These are phyloP conservation scores for Drosophila meridiana DNA, from an alignment of 2,888 invertebrate genomes.

Conservation along the genomic window DNA sequence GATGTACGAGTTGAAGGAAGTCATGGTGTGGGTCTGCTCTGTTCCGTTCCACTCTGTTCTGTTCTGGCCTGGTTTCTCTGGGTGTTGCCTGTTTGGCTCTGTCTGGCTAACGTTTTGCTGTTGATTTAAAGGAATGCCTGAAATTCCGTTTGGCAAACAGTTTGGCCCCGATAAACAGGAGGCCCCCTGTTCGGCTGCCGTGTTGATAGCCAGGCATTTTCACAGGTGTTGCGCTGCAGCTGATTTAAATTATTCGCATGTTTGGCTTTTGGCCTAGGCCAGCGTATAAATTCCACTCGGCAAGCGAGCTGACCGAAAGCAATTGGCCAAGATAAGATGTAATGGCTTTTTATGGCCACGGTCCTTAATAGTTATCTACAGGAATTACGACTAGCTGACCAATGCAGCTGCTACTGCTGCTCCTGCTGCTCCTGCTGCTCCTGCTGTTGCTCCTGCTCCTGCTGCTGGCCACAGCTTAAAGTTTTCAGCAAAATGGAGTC, in stretches of 20 bases:
- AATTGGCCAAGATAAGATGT: constrained; percentile 77
- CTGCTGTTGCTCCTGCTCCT: constrained; percentile 16
- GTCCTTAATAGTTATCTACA: constrained; percentile 63
- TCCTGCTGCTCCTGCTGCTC: constrained; percentile 9
- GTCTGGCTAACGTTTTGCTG: constrained; percentile 26
- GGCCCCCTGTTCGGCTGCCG: constrained; percentile 1
- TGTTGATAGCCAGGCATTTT: constrained; percentile 60
- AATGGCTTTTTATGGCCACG: constrained; percentile 66
- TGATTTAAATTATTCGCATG: constrained; percentile 77
- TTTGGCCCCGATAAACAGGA: constrained; percentile 21
- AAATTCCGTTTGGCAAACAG: constrained; percentile 58
- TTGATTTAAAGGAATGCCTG: constrained; percentile 50
- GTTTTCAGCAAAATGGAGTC: constrained; percentile 45
- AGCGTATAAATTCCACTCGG: constrained; percentile 63
- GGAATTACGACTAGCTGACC: constrained; percentile 55
- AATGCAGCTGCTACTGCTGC: constrained; percentile 1
- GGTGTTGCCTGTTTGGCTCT: constrained; percentile 14
- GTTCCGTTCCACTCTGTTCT: neutral
- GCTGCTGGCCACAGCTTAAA: constrained; percentile 40
- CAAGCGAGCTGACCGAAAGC: constrained; percentile 57
- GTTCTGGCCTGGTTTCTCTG: neutral
- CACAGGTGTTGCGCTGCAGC: constrained; percentile 66
- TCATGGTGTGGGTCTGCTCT: neutral
- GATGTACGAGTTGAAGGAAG: constrained; percentile 50
- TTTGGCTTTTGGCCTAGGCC: constrained; percentile 54